These are phyloP conservation scores for Brachypteracias leptosomus DNA, from an alignment of 2,113 vertebrate species.

Conservation along the genomic window DNA sequence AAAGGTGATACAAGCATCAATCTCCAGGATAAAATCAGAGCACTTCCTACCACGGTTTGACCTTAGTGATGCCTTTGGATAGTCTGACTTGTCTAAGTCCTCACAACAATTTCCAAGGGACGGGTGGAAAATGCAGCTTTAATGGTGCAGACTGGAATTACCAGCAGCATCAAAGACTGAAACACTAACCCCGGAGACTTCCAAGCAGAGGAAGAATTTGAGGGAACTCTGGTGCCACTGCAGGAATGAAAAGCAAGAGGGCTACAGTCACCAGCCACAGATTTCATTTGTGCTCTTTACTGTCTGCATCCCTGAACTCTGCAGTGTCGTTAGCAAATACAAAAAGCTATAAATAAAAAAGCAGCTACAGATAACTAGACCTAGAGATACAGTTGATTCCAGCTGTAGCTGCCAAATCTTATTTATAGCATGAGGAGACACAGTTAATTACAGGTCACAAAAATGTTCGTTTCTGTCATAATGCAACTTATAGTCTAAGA, in stretches of 20 bases:
- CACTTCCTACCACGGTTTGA: constrained; percentile 70
- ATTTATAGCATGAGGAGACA: not conserved
- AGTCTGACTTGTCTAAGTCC: constrained; percentile 72
- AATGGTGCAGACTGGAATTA: constrained; percentile 70
- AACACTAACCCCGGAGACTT: not conserved
- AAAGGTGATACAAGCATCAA: constrained; percentile 80
- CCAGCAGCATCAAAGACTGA: constrained; percentile 57
- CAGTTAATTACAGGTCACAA: not conserved
- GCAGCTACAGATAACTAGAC: not conserved
- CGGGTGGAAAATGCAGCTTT: constrained; percentile 61
- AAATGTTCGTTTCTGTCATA: constrained; percentile 38
- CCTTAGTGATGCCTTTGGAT: constrained; percentile 81
- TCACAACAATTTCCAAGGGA: constrained; percentile 74
- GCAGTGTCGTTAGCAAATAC: not conserved
- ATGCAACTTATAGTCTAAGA: not conserved
- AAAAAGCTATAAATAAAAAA: not conserved
- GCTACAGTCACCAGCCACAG: not conserved
- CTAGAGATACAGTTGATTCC: not conserved
- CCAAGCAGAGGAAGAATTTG: not conserved
- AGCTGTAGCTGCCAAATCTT: not conserved
- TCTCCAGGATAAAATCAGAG: constrained; percentile 84
- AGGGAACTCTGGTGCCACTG: not conserved
- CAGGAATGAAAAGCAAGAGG: not conserved
- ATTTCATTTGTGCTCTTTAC: not conserved
- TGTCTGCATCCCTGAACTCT: not conserved